These are phyloP conservation scores for Drosophila tropicalis DNA, from an alignment of 1,140 invertebrate species.

Conservation along the genomic window DNA sequence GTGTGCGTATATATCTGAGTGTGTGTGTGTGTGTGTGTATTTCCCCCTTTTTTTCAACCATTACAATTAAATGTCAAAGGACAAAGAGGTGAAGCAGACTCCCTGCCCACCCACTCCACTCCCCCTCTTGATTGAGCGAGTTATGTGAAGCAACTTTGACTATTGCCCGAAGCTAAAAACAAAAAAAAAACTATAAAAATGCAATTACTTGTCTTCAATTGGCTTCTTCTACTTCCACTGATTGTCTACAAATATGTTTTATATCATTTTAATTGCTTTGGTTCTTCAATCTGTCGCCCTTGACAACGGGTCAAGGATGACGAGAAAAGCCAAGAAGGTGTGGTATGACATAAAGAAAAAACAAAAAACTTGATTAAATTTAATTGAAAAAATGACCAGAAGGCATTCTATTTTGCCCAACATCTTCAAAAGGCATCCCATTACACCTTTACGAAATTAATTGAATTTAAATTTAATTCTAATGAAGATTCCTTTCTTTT, in stretches of 20 bases:
- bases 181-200: conserved; percentile 59
- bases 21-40: background rate
- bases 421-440: too few relatives aligned
- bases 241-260: conserved; percentile 21
- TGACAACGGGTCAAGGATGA: background rate
- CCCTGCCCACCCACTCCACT: background rate
- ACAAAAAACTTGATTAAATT: too few relatives aligned
- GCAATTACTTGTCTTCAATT: conserved; percentile 31
- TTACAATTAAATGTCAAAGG: conserved; percentile 75
- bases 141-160: conserved; percentile 49
- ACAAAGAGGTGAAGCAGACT: background rate
- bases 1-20: conserved; percentile 24
- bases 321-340: too few relatives aligned
- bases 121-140: conserved; percentile 25
- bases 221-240: conserved; percentile 3
- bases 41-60: conserved; percentile 16
- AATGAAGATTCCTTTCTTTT: too few relatives aligned
- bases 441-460: too few relatives aligned
- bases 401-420: too few relatives aligned
- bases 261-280: conserved; percentile 68
- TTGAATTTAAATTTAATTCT: too few relatives aligned
- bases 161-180: conserved; percentile 33
- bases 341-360: too few relatives aligned
- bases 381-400: too few relatives aligned
- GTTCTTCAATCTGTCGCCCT: conserved; percentile 57